phyloP scores from a whole-genome alignment of 2,797 vertebrate genomes.

The Coccyzus lansbergi region DNA sequence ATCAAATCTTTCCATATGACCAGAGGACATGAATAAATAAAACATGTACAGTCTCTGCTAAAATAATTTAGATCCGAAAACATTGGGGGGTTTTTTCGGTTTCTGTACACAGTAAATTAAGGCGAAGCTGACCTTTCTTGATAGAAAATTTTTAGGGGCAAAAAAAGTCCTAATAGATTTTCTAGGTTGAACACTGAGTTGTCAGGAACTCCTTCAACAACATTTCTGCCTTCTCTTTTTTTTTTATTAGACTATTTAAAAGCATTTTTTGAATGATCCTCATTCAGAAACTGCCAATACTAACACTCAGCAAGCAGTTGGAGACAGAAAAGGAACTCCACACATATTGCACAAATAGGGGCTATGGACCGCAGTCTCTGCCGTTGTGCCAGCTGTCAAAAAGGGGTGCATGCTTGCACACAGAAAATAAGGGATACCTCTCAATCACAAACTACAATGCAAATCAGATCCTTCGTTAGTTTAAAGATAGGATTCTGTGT shows the following conservation, averaged over 20 bases:
- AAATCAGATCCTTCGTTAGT: slow-evolving; percentile 63
- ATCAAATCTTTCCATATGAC: not conserved
- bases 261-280: not conserved
- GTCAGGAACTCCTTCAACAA: not conserved
- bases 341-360: slow-evolving; percentile 65
- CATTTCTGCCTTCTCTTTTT: not conserved
- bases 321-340: slow-evolving; percentile 70
- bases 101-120: not conserved
- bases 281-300: slow-evolving; percentile 28
- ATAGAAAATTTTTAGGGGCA: not conserved
- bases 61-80: slow-evolving; percentile 25
- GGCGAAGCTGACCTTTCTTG: not conserved
- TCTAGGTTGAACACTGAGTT: not conserved
- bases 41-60: slow-evolving; percentile 26
- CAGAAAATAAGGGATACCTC: slow-evolving; percentile 73
- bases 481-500: slow-evolving; percentile 72
- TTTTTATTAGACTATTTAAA: not conserved
- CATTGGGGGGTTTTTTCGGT: not conserved
- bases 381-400: slow-evolving; percentile 80
- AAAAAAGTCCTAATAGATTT: not conserved
- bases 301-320: slow-evolving; percentile 66
- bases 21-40: slow-evolving; percentile 22
- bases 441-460: slow-evolving; percentile 75
- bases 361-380: slow-evolving; percentile 64
- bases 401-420: slow-evolving; percentile 70